A percentile compares a stretch with the other conserved stretches of the same genome.
phyloP scores from a whole-genome alignment of 2,113 vertebrate genomes.

The Phaethornis superciliosus region DNA sequence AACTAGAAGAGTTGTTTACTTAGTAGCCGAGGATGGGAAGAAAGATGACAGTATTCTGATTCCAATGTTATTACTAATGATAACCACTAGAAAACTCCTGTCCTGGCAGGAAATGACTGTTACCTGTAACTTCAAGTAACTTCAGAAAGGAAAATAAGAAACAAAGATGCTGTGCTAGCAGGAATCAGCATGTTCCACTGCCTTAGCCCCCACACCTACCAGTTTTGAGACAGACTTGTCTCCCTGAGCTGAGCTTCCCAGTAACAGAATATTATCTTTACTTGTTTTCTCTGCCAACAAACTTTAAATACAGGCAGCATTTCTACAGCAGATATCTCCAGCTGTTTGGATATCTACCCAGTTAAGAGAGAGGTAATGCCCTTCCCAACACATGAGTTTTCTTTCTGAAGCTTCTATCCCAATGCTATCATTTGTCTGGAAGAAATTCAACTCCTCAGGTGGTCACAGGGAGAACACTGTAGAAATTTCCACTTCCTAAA shows the following conservation, averaged over 20 bases:
- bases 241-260: neutral
- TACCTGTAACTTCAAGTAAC: neutral
- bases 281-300: neutral
- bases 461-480: neutral
- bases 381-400: neutral
- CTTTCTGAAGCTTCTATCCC: neutral
- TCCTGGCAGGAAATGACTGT: neutral
- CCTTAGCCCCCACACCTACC: neutral
- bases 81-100: neutral
- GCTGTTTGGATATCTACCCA: neutral
- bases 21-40: neutral
- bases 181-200: neutral
- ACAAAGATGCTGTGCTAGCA: neutral
- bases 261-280: neutral
- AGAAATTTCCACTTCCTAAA: neutral
- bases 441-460: neutral
- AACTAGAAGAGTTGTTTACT: neutral
- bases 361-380: neutral
- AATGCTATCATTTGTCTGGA: fast-evolving
- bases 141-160: neutral
- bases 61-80: neutral
- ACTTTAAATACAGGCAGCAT: neutral
- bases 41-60: neutral
- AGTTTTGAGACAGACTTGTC: neutral
- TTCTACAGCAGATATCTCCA: neutral